Evolutionary conservation across 37 sponge, comb jelly and placozoan species (phyloP).

Genomic region (Halisarca cf. caerulea): DNA sequence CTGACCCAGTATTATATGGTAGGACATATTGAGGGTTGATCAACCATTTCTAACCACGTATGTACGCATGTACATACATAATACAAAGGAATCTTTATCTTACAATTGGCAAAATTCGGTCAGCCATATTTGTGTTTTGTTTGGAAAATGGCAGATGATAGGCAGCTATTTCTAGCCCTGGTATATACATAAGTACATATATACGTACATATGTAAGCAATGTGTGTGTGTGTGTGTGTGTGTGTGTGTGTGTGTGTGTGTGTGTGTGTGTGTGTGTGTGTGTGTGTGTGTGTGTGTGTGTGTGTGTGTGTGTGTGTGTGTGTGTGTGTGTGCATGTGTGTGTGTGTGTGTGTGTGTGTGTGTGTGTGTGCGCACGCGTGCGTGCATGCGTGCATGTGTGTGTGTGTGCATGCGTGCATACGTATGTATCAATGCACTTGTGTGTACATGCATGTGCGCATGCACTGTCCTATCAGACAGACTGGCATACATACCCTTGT

Average conservation of each 20-base stretch:
- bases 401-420: neutral
- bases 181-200: neutral
- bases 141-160: no score
- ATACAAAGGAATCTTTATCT: no score
- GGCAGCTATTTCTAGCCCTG: neutral
- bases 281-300: constrained; percentile 30
- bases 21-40: no score
- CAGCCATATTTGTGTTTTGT: no score
- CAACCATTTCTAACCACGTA: no score
- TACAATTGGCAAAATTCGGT: no score
- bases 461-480: neutral
- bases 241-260: constrained; percentile 21
- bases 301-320: constrained; percentile 19
- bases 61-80: no score
- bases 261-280: constrained; percentile 30
- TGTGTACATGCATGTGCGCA: neutral
- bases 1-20: no score
- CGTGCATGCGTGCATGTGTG: neutral
- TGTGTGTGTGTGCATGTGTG: neutral
- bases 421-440: neutral
- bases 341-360: no score
- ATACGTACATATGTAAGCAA: neutral
- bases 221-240: constrained; percentile 27
- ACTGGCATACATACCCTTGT: neutral
- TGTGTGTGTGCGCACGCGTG: no score